phyloP scores from a whole-genome alignment of 2,797 vertebrate genomes.

The Lepus townsendii region DNA sequence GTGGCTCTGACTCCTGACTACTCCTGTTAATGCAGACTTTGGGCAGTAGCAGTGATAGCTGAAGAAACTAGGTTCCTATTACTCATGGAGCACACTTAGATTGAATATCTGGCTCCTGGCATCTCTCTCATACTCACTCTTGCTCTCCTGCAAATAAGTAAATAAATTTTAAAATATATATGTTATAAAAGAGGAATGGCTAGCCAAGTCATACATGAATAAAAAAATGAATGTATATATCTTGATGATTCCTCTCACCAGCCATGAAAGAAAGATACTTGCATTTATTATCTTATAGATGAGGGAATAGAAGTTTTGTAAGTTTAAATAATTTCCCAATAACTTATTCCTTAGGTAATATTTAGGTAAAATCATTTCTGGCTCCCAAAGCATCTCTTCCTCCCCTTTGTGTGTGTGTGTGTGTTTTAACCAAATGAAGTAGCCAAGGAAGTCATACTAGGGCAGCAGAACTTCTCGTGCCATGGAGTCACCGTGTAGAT shows the following conservation, averaged over 20 bases:
- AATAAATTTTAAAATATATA: background rate
- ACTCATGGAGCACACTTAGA: no score
- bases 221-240: background rate
- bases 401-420: slow-evolving; percentile 59
- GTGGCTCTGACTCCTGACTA: no score
- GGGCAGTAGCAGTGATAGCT: no score
- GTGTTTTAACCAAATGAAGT: slow-evolving; percentile 87
- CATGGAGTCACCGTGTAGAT: slow-evolving; percentile 88
- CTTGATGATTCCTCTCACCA: background rate
- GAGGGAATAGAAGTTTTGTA: background rate
- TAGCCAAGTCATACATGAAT: background rate
- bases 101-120: no score
- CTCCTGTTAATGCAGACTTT: no score
- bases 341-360: background rate
- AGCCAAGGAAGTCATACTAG: slow-evolving; percentile 76
- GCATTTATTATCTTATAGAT: background rate
- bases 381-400: slow-evolving; percentile 83
- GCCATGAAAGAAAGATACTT: background rate
- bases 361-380: slow-evolving; percentile 71
- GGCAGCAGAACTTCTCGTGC: slow-evolving; percentile 83
- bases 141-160: no score
- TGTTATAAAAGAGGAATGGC: background rate
- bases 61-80: no score
- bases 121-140: no score
- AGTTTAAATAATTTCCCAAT: background rate